Evolutionary conservation across 2,888 invertebrate species (phyloP).

Genomic region (Athripsodes cinereus): DNA sequence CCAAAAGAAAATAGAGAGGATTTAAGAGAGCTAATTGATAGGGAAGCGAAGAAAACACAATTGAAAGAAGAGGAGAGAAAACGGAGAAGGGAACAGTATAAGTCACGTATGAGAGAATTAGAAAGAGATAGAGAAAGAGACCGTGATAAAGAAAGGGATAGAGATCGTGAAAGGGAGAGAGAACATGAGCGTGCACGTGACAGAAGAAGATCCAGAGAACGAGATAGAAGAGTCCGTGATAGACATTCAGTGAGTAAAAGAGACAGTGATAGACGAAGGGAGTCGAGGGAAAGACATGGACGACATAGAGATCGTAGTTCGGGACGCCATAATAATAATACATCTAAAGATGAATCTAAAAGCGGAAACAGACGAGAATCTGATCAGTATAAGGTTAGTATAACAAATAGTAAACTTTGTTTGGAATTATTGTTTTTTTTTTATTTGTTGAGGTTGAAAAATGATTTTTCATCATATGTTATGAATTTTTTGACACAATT

Average conservation of each 20-base stretch:
- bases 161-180: conserved; percentile 29
- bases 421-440: too few species aligned
- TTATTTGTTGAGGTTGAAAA: too few species aligned
- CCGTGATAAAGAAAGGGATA: conserved; percentile 30
- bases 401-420: too few species aligned
- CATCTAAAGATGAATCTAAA: conserved; percentile 32
- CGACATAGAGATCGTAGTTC: conserved; percentile 39
- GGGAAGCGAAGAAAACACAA: conserved; percentile 39
- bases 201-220: conserved; percentile 29
- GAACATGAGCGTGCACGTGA: conserved; percentile 27
- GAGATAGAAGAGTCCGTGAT: conserved; percentile 34
- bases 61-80: conserved; percentile 40
- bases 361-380: conserved; percentile 36
- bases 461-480: too few species aligned
- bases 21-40: conserved; percentile 31
- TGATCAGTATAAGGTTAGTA: conserved; percentile 50
- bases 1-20: conserved; percentile 25
- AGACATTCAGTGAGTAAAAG: conserved; percentile 33
- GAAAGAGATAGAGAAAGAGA: conserved; percentile 32
- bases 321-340: conserved; percentile 33
- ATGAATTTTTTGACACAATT: too few species aligned
- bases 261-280: conserved; percentile 29
- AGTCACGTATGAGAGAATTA: conserved; percentile 32
- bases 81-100: conserved; percentile 32
- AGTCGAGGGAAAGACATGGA: conserved; percentile 35